A percentile compares a stretch with the other conserved stretches of the same genome.
Conservation (phyloP, 2,797 vertebrate genomes). For the Muraenolepis orangiensis region DNA sequence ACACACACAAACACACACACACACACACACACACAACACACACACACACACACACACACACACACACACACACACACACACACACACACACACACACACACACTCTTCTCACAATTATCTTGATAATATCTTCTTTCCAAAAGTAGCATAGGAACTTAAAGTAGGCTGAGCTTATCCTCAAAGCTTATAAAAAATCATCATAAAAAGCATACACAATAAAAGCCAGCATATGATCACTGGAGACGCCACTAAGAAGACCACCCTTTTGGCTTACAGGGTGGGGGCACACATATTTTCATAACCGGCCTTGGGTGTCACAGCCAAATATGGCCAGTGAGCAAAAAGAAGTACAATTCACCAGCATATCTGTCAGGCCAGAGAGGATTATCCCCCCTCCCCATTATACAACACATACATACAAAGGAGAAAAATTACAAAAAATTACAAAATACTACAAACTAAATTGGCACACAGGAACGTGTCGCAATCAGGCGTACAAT, state of each 20-base stretch:
- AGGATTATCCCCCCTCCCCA: conserved; percentile 44
- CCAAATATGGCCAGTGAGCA: background rate
- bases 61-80: no score
- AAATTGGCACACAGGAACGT: conserved; percentile 41
- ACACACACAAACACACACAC: no score
- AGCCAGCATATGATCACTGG: no score
- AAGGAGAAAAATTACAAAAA: conserved; percentile 2
- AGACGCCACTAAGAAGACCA: no score
- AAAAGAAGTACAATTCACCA: background rate
- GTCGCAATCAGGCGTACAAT: conserved; percentile 63
- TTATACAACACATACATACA: conserved; percentile 33
- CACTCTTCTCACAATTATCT: no score
- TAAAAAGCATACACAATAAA: background rate
- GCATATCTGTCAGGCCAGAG: conserved; percentile 56
- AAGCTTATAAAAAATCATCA: no score
- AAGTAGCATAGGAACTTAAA: background rate
- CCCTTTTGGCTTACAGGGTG: background rate
- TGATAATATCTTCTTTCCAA: no score
- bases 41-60: no score
- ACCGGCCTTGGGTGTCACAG: background rate
- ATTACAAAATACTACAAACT: no score
- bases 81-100: no score
- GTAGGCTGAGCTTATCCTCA: background rate
- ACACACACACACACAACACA: no score
- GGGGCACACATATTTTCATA: background rate